Evolutionary conservation across 2,797 vertebrate genomes (phyloP).

Genomic region (Oreonectes daqikongensis): DNA sequence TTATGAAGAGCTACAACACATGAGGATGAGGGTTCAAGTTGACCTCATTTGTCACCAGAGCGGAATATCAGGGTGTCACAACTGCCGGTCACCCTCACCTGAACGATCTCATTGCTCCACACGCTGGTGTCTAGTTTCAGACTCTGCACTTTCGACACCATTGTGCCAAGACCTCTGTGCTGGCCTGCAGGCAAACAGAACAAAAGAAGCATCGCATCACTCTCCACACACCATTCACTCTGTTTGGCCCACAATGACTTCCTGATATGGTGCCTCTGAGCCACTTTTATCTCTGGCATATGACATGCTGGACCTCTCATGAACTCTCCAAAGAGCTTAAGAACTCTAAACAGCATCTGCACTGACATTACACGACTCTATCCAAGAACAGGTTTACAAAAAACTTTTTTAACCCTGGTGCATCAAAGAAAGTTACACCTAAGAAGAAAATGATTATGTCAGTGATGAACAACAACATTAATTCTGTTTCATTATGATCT

Average conservation of each 20-base stretch:
- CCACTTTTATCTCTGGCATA: conserved; percentile 38
- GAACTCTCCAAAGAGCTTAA: conserved; percentile 32
- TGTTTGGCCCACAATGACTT: conserved; percentile 34
- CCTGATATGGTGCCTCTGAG: conserved; percentile 49
- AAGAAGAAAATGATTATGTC: no score
- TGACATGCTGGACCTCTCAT: conserved; percentile 26
- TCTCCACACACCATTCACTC: conserved; percentile 47
- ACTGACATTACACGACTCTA: neutral
- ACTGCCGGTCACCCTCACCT: conserved; percentile 76
- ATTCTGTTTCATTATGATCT: no score
- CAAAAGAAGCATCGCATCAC: conserved; percentile 56
- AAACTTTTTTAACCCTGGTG: no score
- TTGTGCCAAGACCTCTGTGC: conserved; percentile 91
- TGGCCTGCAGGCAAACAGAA: conserved; percentile 79
- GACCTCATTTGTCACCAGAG: neutral
- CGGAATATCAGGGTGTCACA: conserved; percentile 13
- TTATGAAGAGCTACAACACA: conserved; percentile 86
- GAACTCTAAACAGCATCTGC: conserved; percentile 23
- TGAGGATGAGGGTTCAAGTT: conserved; percentile 19
- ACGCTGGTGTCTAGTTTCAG: conserved; percentile 95
- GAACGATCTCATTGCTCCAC: conserved; percentile 98
- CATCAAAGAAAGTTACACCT: no score
- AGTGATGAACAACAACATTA: no score
- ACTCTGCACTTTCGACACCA: conserved; percentile 95
- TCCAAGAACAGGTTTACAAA: neutral